These are phyloP conservation scores for Drosophila pachea DNA, from an alignment of 1,140 invertebrate genomes.

Conservation along the genomic window DNA sequence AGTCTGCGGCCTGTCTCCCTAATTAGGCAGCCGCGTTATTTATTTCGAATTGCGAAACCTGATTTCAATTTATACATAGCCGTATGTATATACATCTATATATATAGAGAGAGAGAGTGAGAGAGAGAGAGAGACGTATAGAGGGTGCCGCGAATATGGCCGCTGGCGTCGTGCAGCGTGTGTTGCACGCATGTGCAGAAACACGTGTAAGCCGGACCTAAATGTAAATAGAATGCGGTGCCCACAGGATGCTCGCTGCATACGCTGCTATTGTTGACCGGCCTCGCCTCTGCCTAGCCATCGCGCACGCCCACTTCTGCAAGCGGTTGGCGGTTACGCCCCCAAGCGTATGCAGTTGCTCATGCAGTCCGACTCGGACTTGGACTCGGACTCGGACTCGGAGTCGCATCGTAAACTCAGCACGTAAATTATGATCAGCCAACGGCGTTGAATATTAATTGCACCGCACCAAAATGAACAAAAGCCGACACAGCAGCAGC, in stretches of 20 bases:
- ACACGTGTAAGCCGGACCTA: conserved; percentile 35
- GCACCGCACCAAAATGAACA: conserved; percentile 75
- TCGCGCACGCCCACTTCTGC: conserved; percentile 58
- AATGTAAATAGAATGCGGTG: conserved; percentile 66
- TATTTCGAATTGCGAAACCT: conserved; percentile 4
- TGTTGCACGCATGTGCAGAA: conserved; percentile 44
- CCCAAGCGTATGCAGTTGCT: conserved; percentile 17
- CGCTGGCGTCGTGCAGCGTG: neutral
- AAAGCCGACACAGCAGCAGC: conserved; percentile 48
- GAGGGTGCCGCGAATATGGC: too few species aligned
- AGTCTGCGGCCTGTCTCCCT: conserved; percentile 7
- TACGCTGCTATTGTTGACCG: conserved; percentile 44
- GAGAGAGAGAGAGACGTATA: neutral
- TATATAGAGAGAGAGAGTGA: neutral
- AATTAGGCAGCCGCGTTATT: conserved; percentile 18
- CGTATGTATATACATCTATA: neutral
- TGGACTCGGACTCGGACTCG: conserved; percentile 16
- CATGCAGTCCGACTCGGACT: conserved; percentile 14
- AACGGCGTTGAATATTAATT: conserved; percentile 79
- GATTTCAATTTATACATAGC: conserved; percentile 8
- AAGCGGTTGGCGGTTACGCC: conserved; percentile 64
- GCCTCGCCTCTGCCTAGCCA: conserved; percentile 40
- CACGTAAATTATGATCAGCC: conserved; percentile 79
- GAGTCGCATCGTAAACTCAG: conserved; percentile 76
- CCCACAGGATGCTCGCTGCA: conserved; percentile 5